Evolutionary conservation across 2,888 invertebrate genomes (phyloP).

Genomic region (Oconnorella tubifera): DNA sequence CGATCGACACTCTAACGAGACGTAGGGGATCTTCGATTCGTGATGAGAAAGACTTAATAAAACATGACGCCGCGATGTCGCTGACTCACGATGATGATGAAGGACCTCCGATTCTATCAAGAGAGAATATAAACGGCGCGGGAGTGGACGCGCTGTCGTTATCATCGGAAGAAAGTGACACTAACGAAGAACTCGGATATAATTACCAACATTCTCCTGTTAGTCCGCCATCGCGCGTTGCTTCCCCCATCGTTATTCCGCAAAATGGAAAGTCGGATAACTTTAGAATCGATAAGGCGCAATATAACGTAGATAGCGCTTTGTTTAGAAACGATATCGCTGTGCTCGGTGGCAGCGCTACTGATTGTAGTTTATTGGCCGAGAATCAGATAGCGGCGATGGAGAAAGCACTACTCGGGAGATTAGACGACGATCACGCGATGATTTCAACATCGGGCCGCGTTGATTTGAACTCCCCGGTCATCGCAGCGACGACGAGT

Average conservation of each 20-base stretch:
- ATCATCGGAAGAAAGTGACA: neutral
- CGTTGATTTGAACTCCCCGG: neutral
- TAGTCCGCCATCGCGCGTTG: neutral
- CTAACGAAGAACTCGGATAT: neutral
- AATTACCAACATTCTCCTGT: too few relatives aligned
- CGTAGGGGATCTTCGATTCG: neutral
- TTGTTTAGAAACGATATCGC: neutral
- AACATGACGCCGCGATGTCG: neutral
- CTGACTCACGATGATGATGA: neutral
- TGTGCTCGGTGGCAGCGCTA: neutral
- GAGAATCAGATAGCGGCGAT: slow-evolving; percentile 2
- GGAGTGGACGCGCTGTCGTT: neutral
- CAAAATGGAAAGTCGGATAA: neutral
- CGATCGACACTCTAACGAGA: neutral
- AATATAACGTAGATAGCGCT: neutral
- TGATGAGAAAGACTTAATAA: too few relatives aligned
- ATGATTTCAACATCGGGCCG: too few relatives aligned
- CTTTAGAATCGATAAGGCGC: too few relatives aligned
- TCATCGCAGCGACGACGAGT: neutral
- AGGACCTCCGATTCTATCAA: neutral
- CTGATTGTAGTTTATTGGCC: neutral
- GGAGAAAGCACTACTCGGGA: slow-evolving; percentile 4
- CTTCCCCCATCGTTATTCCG: neutral
- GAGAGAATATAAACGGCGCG: slow-evolving; percentile 3
- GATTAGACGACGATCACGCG: too few relatives aligned